Evolutionary conservation across 2,113 vertebrate species (phyloP).

Genomic region (Megaceryle maxima): DNA sequence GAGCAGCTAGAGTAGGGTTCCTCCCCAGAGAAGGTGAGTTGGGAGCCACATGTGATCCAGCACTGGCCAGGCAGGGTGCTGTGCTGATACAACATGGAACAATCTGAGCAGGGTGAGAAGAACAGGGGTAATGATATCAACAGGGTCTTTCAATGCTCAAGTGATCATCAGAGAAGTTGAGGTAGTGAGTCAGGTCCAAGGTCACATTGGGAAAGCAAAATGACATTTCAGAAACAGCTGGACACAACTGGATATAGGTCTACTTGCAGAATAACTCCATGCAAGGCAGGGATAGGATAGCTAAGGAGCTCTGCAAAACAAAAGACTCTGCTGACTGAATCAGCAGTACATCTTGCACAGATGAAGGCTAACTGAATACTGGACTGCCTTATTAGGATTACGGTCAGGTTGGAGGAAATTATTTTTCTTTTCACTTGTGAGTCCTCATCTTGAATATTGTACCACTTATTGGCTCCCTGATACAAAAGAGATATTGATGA

Average conservation of each 20-base stretch:
- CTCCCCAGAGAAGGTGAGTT: neutral
- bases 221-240: neutral
- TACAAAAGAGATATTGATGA: neutral
- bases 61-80: neutral
- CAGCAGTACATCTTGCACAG: neutral
- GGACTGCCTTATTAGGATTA: neutral
- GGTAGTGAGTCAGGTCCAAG: neutral
- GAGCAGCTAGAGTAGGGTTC: neutral
- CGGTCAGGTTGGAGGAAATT: neutral
- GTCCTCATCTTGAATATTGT: neutral
- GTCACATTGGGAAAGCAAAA: neutral
- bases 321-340: neutral
- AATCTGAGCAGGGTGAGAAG: neutral
- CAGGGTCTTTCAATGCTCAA: neutral
- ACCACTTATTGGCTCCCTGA: neutral
- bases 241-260: neutral
- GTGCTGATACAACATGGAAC: neutral
- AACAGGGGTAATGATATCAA: neutral
- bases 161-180: neutral
- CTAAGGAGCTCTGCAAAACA: neutral
- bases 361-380: neutral
- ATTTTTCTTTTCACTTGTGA: neutral
- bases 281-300: neutral
- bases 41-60: neutral
- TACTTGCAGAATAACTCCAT: neutral